Evolutionary conservation across 53 echinoderm and acorn worm genomes (phyloP).

Genomic region (Apostichopus leukothele): DNA sequence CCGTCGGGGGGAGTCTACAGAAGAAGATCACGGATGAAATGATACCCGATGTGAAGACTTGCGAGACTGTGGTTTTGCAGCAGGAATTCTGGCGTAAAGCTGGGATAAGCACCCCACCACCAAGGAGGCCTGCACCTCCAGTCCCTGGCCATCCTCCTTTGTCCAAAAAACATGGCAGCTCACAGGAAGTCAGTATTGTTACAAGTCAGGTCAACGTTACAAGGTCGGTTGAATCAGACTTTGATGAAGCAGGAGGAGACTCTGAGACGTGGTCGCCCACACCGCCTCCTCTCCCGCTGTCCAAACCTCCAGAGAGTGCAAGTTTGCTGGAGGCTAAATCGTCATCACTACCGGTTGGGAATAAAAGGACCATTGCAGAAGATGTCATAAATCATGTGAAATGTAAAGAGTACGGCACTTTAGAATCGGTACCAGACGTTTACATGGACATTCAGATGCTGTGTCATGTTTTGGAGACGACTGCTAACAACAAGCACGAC

Average conservation of each 20-base stretch:
- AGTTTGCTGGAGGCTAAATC: not conserved
- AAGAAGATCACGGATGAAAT: not conserved
- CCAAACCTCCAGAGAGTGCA: not conserved
- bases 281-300: constrained; percentile 16
- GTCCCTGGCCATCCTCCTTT: constrained; percentile 61
- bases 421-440: constrained; percentile 59
- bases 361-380: not conserved
- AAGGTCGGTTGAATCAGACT: not conserved
- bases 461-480: constrained; percentile 24
- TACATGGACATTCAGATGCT: constrained; percentile 74
- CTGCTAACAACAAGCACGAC: not conserved
- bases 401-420: constrained; percentile 71
- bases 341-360: not conserved
- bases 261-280: not conserved
- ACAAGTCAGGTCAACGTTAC: not conserved
- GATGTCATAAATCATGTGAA: constrained; percentile 55
- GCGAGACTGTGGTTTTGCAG: constrained; percentile 10
- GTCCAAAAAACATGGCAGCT: constrained; percentile 31
- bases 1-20: constrained; percentile 3
- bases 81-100: constrained; percentile 38
- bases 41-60: not conserved
- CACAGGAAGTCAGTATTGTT: not conserved
- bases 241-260: constrained; percentile 2
- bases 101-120: constrained; percentile 28
- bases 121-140: constrained; percentile 71